These are phyloP conservation scores for Pyrgilauda ruficollis DNA, from an alignment of 2,113 vertebrate genomes.

Conservation along the genomic window DNA sequence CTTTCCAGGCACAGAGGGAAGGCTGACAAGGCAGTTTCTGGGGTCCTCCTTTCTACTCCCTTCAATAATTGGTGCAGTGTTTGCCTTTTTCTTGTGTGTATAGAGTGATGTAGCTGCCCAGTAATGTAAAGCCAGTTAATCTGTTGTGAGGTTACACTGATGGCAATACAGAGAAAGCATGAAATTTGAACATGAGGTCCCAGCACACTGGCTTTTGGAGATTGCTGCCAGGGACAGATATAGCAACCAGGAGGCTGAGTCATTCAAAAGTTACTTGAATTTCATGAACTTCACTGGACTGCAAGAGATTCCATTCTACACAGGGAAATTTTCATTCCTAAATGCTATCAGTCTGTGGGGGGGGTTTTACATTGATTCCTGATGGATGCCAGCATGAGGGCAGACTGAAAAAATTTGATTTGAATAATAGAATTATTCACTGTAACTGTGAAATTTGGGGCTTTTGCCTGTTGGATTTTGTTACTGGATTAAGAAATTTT, in stretches of 20 bases:
- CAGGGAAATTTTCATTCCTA: background rate
- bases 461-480: background rate
- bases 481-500: background rate
- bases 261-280: background rate
- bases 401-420: background rate
- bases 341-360: background rate
- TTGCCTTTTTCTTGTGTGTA: background rate
- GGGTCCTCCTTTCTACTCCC: background rate
- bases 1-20: background rate
- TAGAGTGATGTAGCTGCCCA: background rate
- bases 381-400: background rate
- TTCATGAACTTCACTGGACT: background rate
- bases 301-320: background rate
- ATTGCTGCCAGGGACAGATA: background rate
- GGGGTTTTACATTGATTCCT: background rate
- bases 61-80: background rate
- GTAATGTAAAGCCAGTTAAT: background rate
- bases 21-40: background rate
- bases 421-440: background rate
- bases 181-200: background rate
- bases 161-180: background rate
- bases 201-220: background rate
- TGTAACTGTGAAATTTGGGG: background rate
- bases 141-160: background rate
- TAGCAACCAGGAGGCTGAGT: background rate